Conservation (phyloP, 2,888 invertebrate genomes). For the Lithophane semibrunnea region DNA sequence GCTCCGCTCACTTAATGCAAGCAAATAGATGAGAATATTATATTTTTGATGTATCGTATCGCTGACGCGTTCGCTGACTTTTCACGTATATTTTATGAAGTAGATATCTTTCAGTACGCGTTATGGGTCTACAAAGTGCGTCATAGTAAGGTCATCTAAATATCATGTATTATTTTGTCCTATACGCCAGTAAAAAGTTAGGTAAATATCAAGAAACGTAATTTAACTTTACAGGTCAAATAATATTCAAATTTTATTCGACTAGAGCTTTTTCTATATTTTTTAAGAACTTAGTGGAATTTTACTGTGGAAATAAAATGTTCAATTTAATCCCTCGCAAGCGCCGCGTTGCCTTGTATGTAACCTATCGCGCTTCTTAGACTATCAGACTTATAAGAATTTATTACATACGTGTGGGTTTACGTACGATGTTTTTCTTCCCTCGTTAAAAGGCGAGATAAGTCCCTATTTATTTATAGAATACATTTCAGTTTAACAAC, state of each 20-base stretch:
- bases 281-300: slow-evolving; percentile 34
- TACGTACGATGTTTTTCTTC: slow-evolving; percentile 39
- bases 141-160: slow-evolving; percentile 53
- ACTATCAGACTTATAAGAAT: slow-evolving; percentile 54
- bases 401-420: slow-evolving; percentile 55
- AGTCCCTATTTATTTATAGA: slow-evolving; percentile 37
- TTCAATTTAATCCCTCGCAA: slow-evolving; percentile 44
- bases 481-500: slow-evolving; percentile 23
- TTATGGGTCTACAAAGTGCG: slow-evolving; percentile 35
- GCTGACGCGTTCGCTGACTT: slow-evolving; percentile 41
- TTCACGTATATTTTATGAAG: slow-evolving; percentile 28
- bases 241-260: slow-evolving; percentile 43
- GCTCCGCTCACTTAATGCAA: slow-evolving; percentile 37
- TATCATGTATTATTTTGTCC: slow-evolving; percentile 35
- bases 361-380: slow-evolving; percentile 51
- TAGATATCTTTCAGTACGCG: slow-evolving; percentile 27
- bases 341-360: slow-evolving; percentile 33
- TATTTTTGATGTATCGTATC: slow-evolving; percentile 45
- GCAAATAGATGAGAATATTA: slow-evolving; percentile 47
- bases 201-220: slow-evolving; percentile 47
- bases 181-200: slow-evolving; percentile 41
- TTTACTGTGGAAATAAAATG: slow-evolving; percentile 42
- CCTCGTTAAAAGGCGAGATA: slow-evolving; percentile 41
- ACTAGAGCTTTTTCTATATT: slow-evolving; percentile 22
- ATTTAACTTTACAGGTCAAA: slow-evolving; percentile 58